phyloP scores from a whole-genome alignment of 1,140 invertebrate species.

The Nasonia vitripennis region DNA sequence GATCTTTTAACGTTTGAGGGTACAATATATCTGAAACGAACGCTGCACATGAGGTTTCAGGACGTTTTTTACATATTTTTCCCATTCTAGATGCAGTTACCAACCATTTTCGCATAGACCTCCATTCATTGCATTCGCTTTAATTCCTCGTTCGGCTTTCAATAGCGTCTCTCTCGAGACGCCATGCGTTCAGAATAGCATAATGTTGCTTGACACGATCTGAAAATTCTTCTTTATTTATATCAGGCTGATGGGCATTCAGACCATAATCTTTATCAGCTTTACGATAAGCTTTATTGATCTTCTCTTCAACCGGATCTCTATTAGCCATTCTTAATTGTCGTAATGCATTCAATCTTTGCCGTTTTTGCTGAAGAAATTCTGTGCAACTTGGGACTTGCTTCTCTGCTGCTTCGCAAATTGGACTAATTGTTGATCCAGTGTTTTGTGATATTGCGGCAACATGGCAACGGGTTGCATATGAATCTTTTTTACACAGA shows the following conservation, averaged over 20 bases:
- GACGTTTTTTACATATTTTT: constrained; percentile 58
- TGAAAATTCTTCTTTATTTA: neutral
- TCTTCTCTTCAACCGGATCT: neutral
- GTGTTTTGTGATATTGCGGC: constrained; percentile 7
- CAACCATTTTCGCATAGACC: constrained; percentile 56
- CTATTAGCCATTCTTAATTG: too few species aligned
- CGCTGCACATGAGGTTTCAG: constrained; percentile 52
- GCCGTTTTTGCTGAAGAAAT: too few species aligned
- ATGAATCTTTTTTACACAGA: constrained; percentile 33
- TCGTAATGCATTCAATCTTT: too few species aligned
- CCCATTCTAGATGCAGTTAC: constrained; percentile 69
- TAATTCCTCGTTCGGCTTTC: constrained; percentile 61
- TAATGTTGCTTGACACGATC: neutral
- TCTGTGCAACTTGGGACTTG: too few species aligned
- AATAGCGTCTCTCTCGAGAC: constrained; percentile 41
- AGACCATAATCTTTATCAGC: constrained; percentile 32
- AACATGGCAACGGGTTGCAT: constrained; percentile 23
- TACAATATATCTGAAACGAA: constrained; percentile 59
- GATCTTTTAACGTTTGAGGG: constrained; percentile 50
- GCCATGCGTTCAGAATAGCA: neutral
- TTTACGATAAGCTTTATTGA: neutral
- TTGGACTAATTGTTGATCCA: neutral
- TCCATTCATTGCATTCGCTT: constrained; percentile 60
- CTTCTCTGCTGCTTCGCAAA: neutral
- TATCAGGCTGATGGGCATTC: neutral